phyloP scores from a whole-genome alignment of 1,140 invertebrate genomes.

The Adelges cooleyi region DNA sequence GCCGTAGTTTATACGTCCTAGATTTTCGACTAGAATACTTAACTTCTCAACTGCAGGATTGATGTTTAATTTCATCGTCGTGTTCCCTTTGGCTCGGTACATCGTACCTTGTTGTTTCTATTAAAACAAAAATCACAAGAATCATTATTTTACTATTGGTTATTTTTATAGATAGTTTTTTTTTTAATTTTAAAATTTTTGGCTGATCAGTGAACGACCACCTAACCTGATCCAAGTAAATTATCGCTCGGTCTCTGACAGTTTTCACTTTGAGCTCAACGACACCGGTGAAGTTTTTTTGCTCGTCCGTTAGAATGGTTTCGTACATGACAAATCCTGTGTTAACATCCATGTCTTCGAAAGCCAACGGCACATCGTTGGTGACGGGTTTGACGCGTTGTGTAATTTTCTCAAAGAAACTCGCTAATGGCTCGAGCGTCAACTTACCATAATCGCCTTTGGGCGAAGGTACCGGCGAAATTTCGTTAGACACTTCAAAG shows the following conservation, averaged over 20 bases:
- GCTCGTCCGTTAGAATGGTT: not conserved
- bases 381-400: not conserved
- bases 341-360: not conserved
- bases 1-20: slow-evolving; percentile 65
- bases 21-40: slow-evolving; percentile 67
- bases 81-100: not conserved
- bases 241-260: not conserved
- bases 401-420: not conserved
- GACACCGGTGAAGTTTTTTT: slow-evolving; percentile 37
- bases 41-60: slow-evolving; percentile 36
- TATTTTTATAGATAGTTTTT: too few relatives aligned
- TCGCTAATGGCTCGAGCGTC: not conserved
- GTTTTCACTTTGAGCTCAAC: not conserved
- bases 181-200: too few relatives aligned
- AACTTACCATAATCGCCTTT: slow-evolving; percentile 19
- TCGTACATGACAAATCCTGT: slow-evolving; percentile 14
- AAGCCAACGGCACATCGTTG: not conserved
- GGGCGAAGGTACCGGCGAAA: not conserved
- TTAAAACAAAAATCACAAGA: too few relatives aligned
- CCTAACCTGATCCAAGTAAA: not conserved
- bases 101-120: not conserved
- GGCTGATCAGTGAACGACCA: not conserved
- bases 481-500: slow-evolving; percentile 38
- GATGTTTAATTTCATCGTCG: not conserved
- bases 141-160: too few relatives aligned